These are phyloP conservation scores for Callipepla californica DNA, from an alignment of 2,113 vertebrate species.

Conservation along the genomic window DNA sequence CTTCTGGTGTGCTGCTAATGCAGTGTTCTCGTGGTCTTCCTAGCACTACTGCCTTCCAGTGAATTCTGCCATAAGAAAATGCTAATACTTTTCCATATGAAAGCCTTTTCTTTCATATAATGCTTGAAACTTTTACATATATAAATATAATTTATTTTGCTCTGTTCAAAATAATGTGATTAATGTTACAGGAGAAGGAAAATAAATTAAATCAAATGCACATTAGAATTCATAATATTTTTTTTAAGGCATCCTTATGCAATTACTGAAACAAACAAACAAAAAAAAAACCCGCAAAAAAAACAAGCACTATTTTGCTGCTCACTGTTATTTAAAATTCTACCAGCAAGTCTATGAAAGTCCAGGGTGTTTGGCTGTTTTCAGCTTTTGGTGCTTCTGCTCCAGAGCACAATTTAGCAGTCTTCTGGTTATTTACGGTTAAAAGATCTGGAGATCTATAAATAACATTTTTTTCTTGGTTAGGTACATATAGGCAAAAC, in stretches of 20 bases:
- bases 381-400: background rate
- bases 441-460: background rate
- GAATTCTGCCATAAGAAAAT: background rate
- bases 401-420: background rate
- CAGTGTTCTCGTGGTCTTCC: background rate
- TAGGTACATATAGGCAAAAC: background rate
- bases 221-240: background rate
- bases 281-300: background rate
- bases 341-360: background rate
- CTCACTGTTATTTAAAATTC: background rate
- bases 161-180: background rate
- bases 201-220: background rate
- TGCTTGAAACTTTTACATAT: background rate
- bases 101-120: background rate
- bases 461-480: constrained; percentile 10
- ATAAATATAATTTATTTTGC: background rate
- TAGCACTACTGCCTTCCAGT: background rate
- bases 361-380: background rate
- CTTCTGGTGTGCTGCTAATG: background rate
- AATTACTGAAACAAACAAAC: background rate
- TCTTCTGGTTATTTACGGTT: background rate
- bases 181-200: background rate
- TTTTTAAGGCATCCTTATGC: background rate
- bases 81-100: background rate
- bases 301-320: background rate